A percentile compares a stretch with the other conserved stretches of the same genome.
Conservation (phyloP, 2,888 invertebrate genomes). For the Apotomis capreana region DNA sequence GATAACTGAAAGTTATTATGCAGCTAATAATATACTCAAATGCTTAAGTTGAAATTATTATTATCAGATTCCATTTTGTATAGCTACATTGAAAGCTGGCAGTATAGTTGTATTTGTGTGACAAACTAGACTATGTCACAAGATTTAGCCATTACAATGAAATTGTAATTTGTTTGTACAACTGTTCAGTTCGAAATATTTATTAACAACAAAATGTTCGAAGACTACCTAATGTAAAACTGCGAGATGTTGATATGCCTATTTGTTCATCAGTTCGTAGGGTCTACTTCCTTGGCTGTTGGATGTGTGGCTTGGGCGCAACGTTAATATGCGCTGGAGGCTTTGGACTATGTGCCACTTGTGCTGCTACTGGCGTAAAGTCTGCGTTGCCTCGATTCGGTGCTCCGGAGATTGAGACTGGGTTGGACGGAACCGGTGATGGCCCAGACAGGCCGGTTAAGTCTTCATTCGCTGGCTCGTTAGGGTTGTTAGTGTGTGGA, state of each 20-base stretch:
- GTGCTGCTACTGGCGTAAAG: conserved; percentile 94
- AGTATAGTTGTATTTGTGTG: background rate
- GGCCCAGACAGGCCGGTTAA: conserved; percentile 89
- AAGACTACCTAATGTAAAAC: conserved; percentile 34
- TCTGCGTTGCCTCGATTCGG: conserved; percentile 92
- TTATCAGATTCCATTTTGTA: background rate
- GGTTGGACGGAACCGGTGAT: conserved; percentile 89
- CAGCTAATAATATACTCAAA: too few relatives aligned
- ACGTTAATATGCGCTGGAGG: conserved; percentile 86
- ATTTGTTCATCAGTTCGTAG: conserved; percentile 24
- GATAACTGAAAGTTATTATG: too few relatives aligned
- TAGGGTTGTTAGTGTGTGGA: conserved; percentile 86
- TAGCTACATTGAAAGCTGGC: background rate
- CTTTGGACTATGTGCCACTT: conserved; percentile 91
- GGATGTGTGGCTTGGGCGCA: conserved; percentile 88
- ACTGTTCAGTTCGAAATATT: conserved; percentile 16
- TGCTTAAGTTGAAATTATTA: background rate
- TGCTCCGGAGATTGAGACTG: conserved; percentile 89
- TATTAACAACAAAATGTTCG: background rate
- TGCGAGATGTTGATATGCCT: conserved; percentile 50
- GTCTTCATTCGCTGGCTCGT: conserved; percentile 86
- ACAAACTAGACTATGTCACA: background rate
- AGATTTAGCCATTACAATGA: conserved; percentile 2
- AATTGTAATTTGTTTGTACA: conserved; percentile 24
- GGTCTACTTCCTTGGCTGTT: conserved; percentile 93